Percentiles rank a stretch among this genome's conserved stretches.
phyloP scores from a whole-genome alignment of 2,113 vertebrate species.

The Pardalotus punctatus region DNA sequence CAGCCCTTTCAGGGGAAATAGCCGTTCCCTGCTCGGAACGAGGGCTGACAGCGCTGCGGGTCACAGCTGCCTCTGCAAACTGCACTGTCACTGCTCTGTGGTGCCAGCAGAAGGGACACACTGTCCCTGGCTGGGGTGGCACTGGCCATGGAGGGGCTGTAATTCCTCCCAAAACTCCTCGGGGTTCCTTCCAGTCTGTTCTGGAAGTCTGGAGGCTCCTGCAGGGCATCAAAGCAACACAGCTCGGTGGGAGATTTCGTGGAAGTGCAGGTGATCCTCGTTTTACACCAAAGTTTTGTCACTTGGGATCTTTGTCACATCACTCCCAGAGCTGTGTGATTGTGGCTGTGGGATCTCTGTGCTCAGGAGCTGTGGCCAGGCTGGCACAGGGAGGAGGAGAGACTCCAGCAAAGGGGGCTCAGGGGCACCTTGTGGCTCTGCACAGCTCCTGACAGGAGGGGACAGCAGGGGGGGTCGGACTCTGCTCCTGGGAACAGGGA shows the following conservation, averaged over 20 bases:
- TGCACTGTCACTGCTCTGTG: not conserved
- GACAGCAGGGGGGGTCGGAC: fast-evolving
- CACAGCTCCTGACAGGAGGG: not conserved
- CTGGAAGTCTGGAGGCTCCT: not conserved
- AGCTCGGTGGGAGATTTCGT: fast-evolving
- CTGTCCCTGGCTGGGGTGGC: not conserved
- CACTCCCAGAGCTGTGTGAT: fast-evolving
- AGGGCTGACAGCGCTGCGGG: not conserved
- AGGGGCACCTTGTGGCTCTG: not conserved
- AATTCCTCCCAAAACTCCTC: fast-evolving
- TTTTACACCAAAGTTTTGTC: not conserved
- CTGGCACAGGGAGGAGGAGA: not conserved
- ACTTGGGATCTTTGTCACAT: fast-evolving
- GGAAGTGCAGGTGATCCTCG: not conserved
- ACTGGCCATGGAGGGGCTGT: fast-evolving
- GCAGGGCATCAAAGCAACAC: not conserved
- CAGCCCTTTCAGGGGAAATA: not conserved
- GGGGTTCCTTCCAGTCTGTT: not conserved
- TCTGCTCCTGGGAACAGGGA: not conserved
- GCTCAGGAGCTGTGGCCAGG: not conserved
- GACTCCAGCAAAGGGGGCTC: not conserved
- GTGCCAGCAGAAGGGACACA: not conserved
- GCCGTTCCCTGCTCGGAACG: not conserved
- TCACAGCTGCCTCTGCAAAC: not conserved
- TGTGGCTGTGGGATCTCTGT: fast-evolving